Evolutionary conservation across 2,797 vertebrate species (phyloP).

Genomic region (Enteromius viviparus): DNA sequence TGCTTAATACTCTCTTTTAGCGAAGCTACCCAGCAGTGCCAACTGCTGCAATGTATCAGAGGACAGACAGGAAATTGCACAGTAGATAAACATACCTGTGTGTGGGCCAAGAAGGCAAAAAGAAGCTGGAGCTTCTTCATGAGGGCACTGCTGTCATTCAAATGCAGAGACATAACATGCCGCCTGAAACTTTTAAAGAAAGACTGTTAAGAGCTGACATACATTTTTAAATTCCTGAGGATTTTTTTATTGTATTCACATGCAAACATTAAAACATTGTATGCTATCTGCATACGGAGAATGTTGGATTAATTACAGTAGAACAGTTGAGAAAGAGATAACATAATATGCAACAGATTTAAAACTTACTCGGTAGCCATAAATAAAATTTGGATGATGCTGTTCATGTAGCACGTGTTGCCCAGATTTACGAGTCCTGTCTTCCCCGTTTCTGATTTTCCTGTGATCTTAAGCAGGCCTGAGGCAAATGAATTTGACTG

Average conservation of each 20-base stretch:
- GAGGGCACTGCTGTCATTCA: conserved; percentile 88
- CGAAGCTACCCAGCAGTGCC: background rate
- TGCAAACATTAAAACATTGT: background rate
- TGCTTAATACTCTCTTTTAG: background rate
- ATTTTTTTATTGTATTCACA: background rate
- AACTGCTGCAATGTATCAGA: background rate
- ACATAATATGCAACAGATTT: background rate
- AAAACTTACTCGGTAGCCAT: conserved; percentile 97
- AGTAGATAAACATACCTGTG: conserved; percentile 83
- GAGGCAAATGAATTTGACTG: conserved; percentile 92
- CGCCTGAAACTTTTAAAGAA: conserved; percentile 87
- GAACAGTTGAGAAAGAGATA: background rate
- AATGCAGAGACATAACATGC: conserved; percentile 89
- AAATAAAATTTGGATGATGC: conserved; percentile 96
- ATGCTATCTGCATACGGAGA: background rate
- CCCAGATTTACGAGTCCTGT: conserved; percentile 96
- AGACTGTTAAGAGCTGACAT: background rate
- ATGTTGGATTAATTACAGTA: background rate
- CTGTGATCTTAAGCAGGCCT: conserved; percentile 86
- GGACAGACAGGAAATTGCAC: background rate
- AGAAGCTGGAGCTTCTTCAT: conserved; percentile 98
- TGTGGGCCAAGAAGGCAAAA: conserved; percentile 96
- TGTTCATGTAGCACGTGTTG: conserved; percentile 99
- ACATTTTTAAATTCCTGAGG: background rate
- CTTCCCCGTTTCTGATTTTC: conserved; percentile 97